Evolutionary conservation across 2,113 vertebrate species (phyloP), one percentile per base, ranked within the genome.

Genomic region (Balaeniceps rex): DNA sequence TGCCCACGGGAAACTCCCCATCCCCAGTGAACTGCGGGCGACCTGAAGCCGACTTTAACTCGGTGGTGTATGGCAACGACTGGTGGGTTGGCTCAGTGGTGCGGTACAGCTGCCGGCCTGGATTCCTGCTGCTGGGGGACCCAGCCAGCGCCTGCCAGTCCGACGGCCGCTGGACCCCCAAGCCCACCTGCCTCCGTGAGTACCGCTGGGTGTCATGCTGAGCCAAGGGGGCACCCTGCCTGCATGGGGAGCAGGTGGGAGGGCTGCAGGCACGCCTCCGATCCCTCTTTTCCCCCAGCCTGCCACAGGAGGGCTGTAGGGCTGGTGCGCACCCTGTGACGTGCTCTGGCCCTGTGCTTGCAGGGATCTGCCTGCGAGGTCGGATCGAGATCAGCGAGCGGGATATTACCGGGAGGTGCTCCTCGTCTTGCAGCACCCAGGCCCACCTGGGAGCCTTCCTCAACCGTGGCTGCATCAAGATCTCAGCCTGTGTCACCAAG

Each of bases 31-130:
- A 98, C 97, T 99, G 99, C 21, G 98, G 99, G 63, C 96, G 79
- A 57, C 99, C 99, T 3, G 98, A 98, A 84, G 98, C 97, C 1
- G 98, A 98, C 72, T 97, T 97, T 44, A 98, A 98, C 66, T 98
- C 98, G 0, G 72, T 93, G 26, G 97, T 98, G 65, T 88, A 96
- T 3, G 98, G 98, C 42, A 98, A 98, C 2, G 98, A 99, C 96
- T 99, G 98, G 98, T 99, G 98, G 98, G 98, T 99, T 40, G 98
- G 98, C 90, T 99, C 98, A 0, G 97, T 98, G 96, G 98, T 99
- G 93, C 97, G 98, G 60, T 99, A 99, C 88, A 33, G 96, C 69
- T 99, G 99, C 91, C 98, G 96, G 40, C 83, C 98, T 2, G 99
- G 99, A 12, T 99, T 98, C 97, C 94, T 98, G 88, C 97, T 99